These are phyloP conservation scores for Varanus komodoensis DNA, from an alignment of 2,113 vertebrate species.

Conservation along the genomic window DNA sequence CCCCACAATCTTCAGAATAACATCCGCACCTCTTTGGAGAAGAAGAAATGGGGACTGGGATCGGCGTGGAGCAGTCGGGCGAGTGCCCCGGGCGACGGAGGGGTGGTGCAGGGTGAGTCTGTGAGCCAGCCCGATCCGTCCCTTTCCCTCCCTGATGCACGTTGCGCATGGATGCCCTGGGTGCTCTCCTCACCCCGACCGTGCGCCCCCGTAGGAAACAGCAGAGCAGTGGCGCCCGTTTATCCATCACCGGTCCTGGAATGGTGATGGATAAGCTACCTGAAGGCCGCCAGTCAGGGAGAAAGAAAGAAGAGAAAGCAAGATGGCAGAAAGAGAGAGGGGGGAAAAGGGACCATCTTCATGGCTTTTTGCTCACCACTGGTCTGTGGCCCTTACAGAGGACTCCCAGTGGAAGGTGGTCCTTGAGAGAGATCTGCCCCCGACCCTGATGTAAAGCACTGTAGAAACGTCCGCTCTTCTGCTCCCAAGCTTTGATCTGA, in stretches of 20 bases:
- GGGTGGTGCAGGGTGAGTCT: conserved; percentile 72
- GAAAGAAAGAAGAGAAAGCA: no score
- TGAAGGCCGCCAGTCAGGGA: no score
- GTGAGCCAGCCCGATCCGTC: neutral
- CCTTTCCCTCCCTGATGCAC: no score
- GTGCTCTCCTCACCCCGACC: neutral
- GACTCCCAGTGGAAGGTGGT: no score
- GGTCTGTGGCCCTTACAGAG: no score
- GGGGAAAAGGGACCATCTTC: no score
- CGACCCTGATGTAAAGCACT: neutral
- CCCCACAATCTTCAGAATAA: conserved; percentile 87
- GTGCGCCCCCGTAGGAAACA: neutral
- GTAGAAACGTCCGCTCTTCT: neutral
- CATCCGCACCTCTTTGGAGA: conserved; percentile 81
- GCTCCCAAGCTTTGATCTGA: neutral
- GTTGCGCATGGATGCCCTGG: neutral
- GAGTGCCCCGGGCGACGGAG: conserved; percentile 50
- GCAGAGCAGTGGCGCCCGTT: neutral
- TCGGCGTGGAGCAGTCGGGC: conserved; percentile 65
- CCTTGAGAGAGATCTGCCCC: no score
- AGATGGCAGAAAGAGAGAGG: no score
- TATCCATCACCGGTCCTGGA: neutral
- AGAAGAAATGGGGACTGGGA: conserved; percentile 79
- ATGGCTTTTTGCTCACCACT: no score
- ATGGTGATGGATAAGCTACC: no score